Evolutionary conservation across 2,888 invertebrate genomes (phyloP).

Genomic region (Coelogynopora nodosa): DNA sequence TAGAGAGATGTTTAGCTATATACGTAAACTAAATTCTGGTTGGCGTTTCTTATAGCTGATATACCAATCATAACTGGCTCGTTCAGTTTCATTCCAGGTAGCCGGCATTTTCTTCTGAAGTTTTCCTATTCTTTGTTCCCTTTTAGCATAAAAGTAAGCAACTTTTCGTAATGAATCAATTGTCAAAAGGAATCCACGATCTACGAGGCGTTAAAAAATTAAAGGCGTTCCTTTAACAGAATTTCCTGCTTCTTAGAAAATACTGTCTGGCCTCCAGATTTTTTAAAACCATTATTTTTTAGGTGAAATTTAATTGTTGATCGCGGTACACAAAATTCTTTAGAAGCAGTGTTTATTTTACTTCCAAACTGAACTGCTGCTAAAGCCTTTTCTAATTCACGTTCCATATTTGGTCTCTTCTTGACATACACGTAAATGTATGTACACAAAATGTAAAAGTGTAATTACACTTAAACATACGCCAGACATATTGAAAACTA

Average conservation of each 20-base stretch:
- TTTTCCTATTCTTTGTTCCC: neutral
- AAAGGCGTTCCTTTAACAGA: neutral
- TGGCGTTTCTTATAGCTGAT: neutral
- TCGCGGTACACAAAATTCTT: neutral
- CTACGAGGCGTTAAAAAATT: neutral
- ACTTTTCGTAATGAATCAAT: neutral
- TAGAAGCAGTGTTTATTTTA: neutral
- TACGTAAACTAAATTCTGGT: neutral
- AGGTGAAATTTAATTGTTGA: neutral
- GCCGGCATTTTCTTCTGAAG: neutral
- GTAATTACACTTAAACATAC: conserved; percentile 8
- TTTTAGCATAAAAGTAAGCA: neutral
- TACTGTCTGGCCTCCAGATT: neutral
- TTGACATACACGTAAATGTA: neutral
- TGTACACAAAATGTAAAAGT: neutral
- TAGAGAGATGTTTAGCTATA: neutral
- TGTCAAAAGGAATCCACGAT: neutral
- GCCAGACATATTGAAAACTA: neutral
- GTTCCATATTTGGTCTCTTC: conserved; percentile 15
- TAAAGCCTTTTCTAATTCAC: conserved; percentile 16
- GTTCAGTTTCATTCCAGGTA: neutral
- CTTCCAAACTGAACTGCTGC: conserved; percentile 12
- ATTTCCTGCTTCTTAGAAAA: neutral
- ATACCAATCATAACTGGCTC: neutral
- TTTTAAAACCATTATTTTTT: neutral